Conservation (phyloP, 2,113 vertebrate species). For the Xenopus borealis region DNA sequence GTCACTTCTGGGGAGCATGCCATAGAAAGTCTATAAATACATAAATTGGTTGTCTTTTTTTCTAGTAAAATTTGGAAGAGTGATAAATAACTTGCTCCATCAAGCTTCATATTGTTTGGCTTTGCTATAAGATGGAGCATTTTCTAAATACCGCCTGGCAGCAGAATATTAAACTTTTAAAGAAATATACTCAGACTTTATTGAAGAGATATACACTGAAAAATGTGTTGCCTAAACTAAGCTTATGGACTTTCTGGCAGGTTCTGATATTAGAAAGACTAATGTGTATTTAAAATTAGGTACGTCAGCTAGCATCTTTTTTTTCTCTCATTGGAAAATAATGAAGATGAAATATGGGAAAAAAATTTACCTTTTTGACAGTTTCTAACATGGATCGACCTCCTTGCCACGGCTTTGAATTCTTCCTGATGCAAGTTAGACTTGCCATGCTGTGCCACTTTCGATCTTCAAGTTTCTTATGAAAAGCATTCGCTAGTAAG, state of each 20-base stretch:
- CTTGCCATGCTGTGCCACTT: constrained; percentile 99
- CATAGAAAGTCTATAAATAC: too few relatives aligned
- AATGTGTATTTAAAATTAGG: background rate
- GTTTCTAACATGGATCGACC: constrained; percentile 96
- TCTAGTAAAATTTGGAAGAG: too few relatives aligned
- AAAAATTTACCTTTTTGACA: constrained; percentile 85
- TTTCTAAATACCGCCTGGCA: background rate
- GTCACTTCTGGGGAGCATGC: too few relatives aligned
- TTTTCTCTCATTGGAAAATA: background rate
- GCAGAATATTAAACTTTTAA: constrained; percentile 4
- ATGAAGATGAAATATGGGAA: background rate
- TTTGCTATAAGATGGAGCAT: background rate
- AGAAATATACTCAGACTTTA: constrained; percentile 17
- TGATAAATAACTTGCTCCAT: too few relatives aligned
- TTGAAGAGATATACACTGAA: constrained; percentile 8
- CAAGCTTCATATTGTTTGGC: background rate
- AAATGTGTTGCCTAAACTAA: constrained; percentile 20
- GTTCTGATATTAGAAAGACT: background rate
- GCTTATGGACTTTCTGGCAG: constrained; percentile 23
- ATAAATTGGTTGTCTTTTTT: too few relatives aligned
- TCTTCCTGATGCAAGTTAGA: constrained; percentile 94
- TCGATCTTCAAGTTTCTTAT: constrained; percentile 94
- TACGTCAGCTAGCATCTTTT: background rate
- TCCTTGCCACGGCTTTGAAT: constrained; percentile 96
- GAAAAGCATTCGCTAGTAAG: constrained; percentile 92